phyloP scores from a whole-genome alignment of 2,888 invertebrate genomes.

The Tetanocera ferruginea region DNA sequence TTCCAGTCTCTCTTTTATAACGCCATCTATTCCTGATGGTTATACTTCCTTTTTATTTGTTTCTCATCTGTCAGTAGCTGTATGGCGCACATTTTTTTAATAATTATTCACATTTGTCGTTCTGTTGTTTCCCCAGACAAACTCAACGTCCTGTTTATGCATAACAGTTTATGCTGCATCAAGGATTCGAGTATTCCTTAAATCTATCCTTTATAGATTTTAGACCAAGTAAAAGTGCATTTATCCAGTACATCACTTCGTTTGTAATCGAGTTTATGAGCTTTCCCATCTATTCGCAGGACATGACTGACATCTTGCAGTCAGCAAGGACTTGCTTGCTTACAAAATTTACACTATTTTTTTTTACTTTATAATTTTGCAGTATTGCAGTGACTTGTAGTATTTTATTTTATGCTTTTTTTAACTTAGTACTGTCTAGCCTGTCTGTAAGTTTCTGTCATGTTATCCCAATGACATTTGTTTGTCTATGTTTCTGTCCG shows the following conservation, averaged over 20 bases:
- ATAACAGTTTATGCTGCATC: constrained; percentile 7
- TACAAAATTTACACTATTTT: background rate
- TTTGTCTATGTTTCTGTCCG: background rate
- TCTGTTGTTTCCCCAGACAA: background rate
- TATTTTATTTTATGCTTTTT: background rate
- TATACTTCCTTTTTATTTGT: too few species aligned
- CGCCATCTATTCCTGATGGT: too few species aligned
- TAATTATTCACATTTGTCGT: too few species aligned
- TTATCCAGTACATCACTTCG: constrained; percentile 24
- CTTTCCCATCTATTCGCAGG: background rate
- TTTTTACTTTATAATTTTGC: background rate
- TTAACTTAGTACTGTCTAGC: background rate
- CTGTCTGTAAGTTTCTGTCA: background rate
- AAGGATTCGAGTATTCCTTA: background rate
- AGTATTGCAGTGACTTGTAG: background rate
- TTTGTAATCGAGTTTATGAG: constrained; percentile 31
- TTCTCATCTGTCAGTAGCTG: too few species aligned
- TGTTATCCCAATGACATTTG: background rate
- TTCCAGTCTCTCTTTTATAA: too few species aligned
- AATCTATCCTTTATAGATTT: constrained; percentile 15
- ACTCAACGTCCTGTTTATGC: background rate
- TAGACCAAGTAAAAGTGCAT: background rate
- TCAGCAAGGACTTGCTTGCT: background rate
- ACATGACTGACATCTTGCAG: background rate
- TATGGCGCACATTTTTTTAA: too few species aligned